Base-by-base conservation (phyloP, 2,888 invertebrate genomes). In the Patella ulyssiponensis region DNA sequence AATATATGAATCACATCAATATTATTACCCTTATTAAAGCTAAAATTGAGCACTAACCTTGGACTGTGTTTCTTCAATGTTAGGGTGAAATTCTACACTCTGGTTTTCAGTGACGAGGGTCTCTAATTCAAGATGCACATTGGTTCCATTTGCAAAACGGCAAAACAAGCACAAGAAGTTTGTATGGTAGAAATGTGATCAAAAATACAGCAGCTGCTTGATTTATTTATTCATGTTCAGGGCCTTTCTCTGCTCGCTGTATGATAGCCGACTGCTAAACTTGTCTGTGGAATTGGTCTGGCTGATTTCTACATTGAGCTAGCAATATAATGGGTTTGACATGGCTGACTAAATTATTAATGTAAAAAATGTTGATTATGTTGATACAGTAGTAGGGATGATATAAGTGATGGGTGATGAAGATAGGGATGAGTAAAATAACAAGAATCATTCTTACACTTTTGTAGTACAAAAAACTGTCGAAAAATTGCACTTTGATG, bases 121-220 rank as follows among this genome's bases (percentile, higher is more conserved):
- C 20, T 64, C 64, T 64, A 64, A 64, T 20, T 64, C 64, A 64
- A 64, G 64, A 64, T 20, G 20, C 64, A 20, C 64, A 64, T 64
- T 64, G 64, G 20, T 64, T 64, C 64, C 64, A 64, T 64, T 64
- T 64, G 64, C 20, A 64, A 64, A 64, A 64, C n/a, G 20, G n/a
- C 64, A 64, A 64, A 20, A 20, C n/a, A 64, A 64, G 64, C 64
- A 64, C 64, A 64, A 20, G 64, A 64, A 64, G 64, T 64, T 64
- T 7, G n/a, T 64, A 64, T 20, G 20, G n/a, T 64, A 64, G 64
- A 64, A 64, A 64, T 64, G 64, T 64, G 64, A 64, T 64, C 64
- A 64, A 64, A 64, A 64, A 20, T 64, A 64, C 64, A 64, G 64
- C 64, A 64, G 64, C 64, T 64, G 64, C 64, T 20, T 20, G 64